Percentiles rank a stretch among this genome's conserved stretches.
These are phyloP conservation scores for Acronicta alni DNA, from an alignment of 2,888 invertebrate genomes.

Conservation along the genomic window DNA sequence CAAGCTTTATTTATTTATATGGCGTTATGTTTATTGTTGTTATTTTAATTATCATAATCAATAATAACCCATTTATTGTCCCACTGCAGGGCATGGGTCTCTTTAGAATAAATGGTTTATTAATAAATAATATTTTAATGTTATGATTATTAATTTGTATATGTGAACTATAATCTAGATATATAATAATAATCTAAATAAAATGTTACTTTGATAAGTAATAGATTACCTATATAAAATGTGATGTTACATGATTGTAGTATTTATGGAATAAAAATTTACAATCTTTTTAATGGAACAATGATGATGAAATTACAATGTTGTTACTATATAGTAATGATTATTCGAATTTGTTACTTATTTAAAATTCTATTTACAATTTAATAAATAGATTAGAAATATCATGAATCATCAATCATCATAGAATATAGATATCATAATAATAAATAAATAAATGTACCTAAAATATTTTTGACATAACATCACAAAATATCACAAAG, in stretches of 20 bases:
- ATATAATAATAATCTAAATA: no score
- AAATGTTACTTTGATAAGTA: no score
- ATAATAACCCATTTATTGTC: no score
- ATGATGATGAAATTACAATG: no score
- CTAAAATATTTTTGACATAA: slow-evolving; percentile 24
- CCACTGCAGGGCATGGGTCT: no score
- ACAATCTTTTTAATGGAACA: no score
- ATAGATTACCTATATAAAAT: no score
- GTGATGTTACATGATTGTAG: slow-evolving; percentile 15
- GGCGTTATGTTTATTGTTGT: background rate
- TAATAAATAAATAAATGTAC: no score
- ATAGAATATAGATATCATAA: slow-evolving; percentile 89
- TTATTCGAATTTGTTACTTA: slow-evolving; percentile 23
- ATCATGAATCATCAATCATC: slow-evolving; percentile 77
- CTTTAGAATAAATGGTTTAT: no score
- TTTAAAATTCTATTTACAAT: slow-evolving; percentile 48
- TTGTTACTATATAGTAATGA: background rate
- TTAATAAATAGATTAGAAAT: slow-evolving; percentile 23
- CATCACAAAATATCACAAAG: slow-evolving; percentile 27
- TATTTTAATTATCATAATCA: slow-evolving; percentile 13
- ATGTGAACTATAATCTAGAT: no score
- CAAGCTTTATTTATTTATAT: background rate
- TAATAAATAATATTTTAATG: no score
- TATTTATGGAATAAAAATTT: background rate
- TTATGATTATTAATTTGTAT: no score